Conservation (phyloP, 2,113 vertebrate genomes). For the Sciurus niger region DNA sequence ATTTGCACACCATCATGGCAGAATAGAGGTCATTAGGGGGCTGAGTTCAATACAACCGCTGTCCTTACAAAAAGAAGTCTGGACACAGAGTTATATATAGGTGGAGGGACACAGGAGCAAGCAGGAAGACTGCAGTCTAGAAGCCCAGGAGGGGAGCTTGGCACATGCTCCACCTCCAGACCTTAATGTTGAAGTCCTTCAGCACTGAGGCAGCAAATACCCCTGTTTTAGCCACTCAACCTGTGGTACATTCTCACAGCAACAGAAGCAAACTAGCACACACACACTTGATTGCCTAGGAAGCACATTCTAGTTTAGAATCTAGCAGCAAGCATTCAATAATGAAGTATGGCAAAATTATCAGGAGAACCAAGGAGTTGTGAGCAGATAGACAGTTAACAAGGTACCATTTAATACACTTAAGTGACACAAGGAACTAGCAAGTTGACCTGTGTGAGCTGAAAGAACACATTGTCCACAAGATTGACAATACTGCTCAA, state of each 20-base stretch:
- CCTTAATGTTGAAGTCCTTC: background rate
- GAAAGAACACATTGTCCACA: no score
- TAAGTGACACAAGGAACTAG: no score
- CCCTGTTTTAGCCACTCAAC: background rate
- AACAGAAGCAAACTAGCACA: background rate
- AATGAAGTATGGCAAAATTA: background rate
- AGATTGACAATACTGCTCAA: no score
- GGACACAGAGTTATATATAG: background rate
- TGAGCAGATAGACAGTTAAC: no score
- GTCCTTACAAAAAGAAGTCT: background rate
- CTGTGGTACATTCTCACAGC: background rate
- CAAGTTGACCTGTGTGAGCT: no score
- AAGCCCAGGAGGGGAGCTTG: background rate
- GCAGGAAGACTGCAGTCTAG: background rate
- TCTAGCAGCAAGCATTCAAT: background rate
- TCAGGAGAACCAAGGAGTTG: no score
- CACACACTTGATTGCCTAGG: background rate
- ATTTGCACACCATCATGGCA: background rate
- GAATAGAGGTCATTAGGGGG: background rate
- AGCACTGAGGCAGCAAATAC: background rate
- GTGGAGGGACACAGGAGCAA: background rate
- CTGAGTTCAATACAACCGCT: background rate
- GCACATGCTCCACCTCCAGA: background rate
- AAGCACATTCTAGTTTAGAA: background rate
- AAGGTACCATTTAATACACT: no score